A percentile compares a stretch with the other conserved stretches of the same genome.
These are phyloP conservation scores for Anguilla rostrata DNA, from an alignment of 2,113 vertebrate species.

Conservation along the genomic window DNA sequence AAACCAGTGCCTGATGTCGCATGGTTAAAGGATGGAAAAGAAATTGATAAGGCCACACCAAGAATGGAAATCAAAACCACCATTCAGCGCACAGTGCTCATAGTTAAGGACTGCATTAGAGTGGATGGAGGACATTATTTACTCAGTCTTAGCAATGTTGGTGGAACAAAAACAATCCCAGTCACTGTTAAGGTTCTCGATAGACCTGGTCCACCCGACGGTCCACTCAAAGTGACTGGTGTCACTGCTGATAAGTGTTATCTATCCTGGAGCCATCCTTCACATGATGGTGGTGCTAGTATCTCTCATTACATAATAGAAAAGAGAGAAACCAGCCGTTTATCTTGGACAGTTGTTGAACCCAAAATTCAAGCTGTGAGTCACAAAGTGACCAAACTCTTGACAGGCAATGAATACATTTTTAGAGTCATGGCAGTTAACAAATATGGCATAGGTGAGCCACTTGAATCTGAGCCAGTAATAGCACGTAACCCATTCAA, in stretches of 20 bases:
- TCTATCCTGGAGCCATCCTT: constrained; percentile 89
- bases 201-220: constrained; percentile 92
- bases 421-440: constrained; percentile 97
- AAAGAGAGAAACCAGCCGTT: constrained; percentile 94
- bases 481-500: constrained; percentile 91
- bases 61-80: constrained; percentile 95
- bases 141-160: constrained; percentile 91
- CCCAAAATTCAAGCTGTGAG: constrained; percentile 90
- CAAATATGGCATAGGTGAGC: constrained; percentile 92
- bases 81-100: constrained; percentile 81
- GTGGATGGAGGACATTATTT: constrained; percentile 91
- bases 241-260: constrained; percentile 96
- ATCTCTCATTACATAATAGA: constrained; percentile 95
- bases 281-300: constrained; percentile 89
- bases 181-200: constrained; percentile 95
- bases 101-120: constrained; percentile 91
- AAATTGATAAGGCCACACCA: constrained; percentile 84
- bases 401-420: constrained; percentile 95
- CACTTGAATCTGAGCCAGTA: constrained; percentile 89
- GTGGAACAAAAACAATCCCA: constrained; percentile 88
- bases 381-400: constrained; percentile 93
- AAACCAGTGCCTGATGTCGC: constrained; percentile 88
- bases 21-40: constrained; percentile 94
- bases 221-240: constrained; percentile 87
- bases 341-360: constrained; percentile 96